Evolutionary conservation across 2,888 invertebrate species (phyloP).

Genomic region (Rhimphoctona megacephalus): DNA sequence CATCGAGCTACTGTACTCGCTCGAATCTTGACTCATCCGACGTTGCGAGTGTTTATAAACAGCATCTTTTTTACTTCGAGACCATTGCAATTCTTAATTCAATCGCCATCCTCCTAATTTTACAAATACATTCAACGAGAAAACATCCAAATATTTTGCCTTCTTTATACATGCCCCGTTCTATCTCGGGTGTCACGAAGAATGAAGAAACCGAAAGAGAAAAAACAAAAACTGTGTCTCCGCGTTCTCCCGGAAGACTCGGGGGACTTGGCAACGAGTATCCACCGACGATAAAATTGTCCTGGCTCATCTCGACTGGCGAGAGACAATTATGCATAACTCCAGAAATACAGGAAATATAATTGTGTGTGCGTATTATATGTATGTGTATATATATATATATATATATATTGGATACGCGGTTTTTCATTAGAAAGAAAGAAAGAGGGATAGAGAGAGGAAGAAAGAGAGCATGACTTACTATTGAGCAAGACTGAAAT

Average conservation of each 20-base stretch:
- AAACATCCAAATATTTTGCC: not conserved
- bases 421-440: not conserved
- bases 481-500: conserved; percentile 50
- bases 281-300: conserved; percentile 57
- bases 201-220: conserved; percentile 12
- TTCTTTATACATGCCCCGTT: not conserved
- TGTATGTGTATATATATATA: not conserved
- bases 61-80: conserved; percentile 72
- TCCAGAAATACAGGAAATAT: conserved; percentile 63
- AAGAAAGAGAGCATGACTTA: not conserved
- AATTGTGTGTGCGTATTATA: not conserved
- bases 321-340: conserved; percentile 69
- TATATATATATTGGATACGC: not conserved
- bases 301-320: conserved; percentile 51
- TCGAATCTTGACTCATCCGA: conserved; percentile 82
- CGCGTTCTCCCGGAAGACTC: conserved; percentile 64
- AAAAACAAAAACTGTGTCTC: conserved; percentile 33
- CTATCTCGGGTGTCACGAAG: conserved; percentile 33
- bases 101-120: conserved; percentile 15
- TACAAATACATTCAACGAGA: not conserved
- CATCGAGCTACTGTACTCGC: conserved; percentile 65
- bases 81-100: conserved; percentile 47
- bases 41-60: conserved; percentile 80
- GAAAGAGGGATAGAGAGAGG: not conserved
- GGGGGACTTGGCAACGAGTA: conserved; percentile 65